Evolutionary conservation across 2,113 vertebrate species (phyloP).

Genomic region (Austrofundulus limnaeus): DNA sequence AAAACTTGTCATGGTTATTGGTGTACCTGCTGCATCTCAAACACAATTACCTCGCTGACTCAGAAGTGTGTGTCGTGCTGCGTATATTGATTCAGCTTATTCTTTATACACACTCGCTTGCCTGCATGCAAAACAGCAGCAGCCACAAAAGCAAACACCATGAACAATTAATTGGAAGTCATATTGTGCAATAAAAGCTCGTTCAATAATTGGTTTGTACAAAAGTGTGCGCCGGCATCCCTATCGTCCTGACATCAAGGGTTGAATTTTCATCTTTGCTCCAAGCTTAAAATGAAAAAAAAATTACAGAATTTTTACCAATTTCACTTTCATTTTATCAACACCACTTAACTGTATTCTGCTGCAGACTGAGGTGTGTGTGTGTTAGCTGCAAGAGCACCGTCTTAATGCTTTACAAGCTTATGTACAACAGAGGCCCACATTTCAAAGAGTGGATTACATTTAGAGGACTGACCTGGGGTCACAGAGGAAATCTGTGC

Average conservation of each 20-base stretch:
- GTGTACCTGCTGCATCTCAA: slow-evolving; percentile 10
- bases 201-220: not conserved
- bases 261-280: slow-evolving; percentile 1
- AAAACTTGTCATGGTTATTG: not conserved
- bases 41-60: slow-evolving; percentile 16
- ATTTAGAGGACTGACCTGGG: slow-evolving; percentile 83
- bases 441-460: slow-evolving; percentile 12
- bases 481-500: slow-evolving; percentile 93
- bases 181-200: slow-evolving; percentile 4
- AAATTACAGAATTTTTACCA: not conserved
- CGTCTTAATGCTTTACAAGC: slow-evolving; percentile 3
- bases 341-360: not conserved
- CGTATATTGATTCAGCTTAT: slow-evolving; percentile 1
- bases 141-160: not conserved
- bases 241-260: not conserved
- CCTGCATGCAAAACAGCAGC: slow-evolving; percentile 13
- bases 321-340: too few relatives aligned
- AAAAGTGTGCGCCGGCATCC: not conserved
- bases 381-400: slow-evolving; percentile 11
- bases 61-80: slow-evolving; percentile 20
- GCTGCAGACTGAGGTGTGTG: not conserved
- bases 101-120: not conserved
- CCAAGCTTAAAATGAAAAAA: not conserved
- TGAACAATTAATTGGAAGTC: slow-evolving; percentile 16
- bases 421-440: slow-evolving; percentile 4